phyloP scores from a whole-genome alignment of 2,113 vertebrate species.

The Noctilio leporinus region DNA sequence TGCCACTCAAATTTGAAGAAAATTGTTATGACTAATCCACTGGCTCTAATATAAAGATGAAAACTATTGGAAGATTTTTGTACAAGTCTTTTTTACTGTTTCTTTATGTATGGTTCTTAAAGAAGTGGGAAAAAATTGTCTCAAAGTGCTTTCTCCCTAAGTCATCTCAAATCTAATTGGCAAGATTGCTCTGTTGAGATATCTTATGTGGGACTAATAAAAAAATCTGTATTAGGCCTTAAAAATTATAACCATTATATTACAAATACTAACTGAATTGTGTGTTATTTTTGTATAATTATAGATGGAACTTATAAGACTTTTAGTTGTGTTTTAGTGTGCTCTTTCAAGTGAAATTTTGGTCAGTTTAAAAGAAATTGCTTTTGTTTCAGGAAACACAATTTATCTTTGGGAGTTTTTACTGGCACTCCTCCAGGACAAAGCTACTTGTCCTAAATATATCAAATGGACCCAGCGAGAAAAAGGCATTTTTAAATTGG shows the following conservation, averaged over 20 bases:
- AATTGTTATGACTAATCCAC: constrained; percentile 1
- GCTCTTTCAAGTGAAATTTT: constrained; percentile 23
- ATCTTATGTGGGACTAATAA: neutral
- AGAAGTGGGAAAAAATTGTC: neutral
- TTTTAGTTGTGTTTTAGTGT: constrained; percentile 33
- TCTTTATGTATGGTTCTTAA: neutral
- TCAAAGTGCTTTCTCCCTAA: neutral
- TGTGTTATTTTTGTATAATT: neutral
- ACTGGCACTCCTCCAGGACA: constrained; percentile 94
- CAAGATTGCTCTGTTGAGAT: neutral
- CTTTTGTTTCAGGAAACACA: constrained; percentile 87
- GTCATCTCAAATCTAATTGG: neutral
- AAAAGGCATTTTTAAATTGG: constrained; percentile 96
- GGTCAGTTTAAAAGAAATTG: constrained; percentile 22
- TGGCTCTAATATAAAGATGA: constrained; percentile 22
- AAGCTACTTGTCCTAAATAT: constrained; percentile 94
- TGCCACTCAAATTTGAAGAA: constrained; percentile 31
- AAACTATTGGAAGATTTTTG: neutral
- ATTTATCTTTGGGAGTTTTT: constrained; percentile 99
- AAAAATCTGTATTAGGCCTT: neutral
- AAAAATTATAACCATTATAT: constrained; percentile 1
- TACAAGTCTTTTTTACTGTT: constrained; percentile 16
- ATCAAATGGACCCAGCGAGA: constrained; percentile 97
- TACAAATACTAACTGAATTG: neutral
- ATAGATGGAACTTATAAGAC: neutral